Evolutionary conservation across 2,113 vertebrate genomes (phyloP), one percentile per base, ranked within the genome.

Genomic region (Diadophis punctatus): DNA sequence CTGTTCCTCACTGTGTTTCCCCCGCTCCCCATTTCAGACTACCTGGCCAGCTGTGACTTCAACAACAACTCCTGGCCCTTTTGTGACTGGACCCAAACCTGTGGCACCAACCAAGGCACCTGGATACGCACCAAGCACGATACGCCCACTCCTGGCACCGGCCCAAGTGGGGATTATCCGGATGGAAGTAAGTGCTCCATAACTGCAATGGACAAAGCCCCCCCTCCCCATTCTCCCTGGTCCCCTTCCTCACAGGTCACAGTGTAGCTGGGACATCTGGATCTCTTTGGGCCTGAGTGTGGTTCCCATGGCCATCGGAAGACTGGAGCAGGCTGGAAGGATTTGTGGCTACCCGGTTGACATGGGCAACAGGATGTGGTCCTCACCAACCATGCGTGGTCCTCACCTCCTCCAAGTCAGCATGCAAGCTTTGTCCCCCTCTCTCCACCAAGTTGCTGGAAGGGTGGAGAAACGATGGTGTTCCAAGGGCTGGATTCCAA

Each of bases 41-140:
- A 98, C 93, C 93, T 98, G 92, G 96, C 97, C 94, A 95, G 96
- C 84, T 99, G 98, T 96, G 97, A 97, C 95, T 97, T 98, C 93
- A 96, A 98, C 88, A 95, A 96, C 92, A 95, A 97, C 87, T 95
- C 93, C 39, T 94, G 93, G 52, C 95, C 95, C 22, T 96, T 97
- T 91, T 99, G 98, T 96, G 97, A 98, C 93, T 98, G 98, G 98
- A 97, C 93, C 9, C 97, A 97, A 90, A 95, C 93, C 90, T 97
- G 94, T 93, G 93, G 2, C 43, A 1, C 2, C 30, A 96, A 95
- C 94, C 90, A 95, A n/a, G 96, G 97, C 86, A 0, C 96, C 25
- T 97, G 97, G 97, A 97, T 97, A 92, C 94, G 96, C 89, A 96
- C 93, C 23, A 97, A 96, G 53, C 94, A 95, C 25, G 92, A 94